Percentiles rank a stretch among this genome's conserved stretches.
Evolutionary conservation across 2,797 vertebrate genomes (phyloP).

Genomic region (Acipenser ruthenus): DNA sequence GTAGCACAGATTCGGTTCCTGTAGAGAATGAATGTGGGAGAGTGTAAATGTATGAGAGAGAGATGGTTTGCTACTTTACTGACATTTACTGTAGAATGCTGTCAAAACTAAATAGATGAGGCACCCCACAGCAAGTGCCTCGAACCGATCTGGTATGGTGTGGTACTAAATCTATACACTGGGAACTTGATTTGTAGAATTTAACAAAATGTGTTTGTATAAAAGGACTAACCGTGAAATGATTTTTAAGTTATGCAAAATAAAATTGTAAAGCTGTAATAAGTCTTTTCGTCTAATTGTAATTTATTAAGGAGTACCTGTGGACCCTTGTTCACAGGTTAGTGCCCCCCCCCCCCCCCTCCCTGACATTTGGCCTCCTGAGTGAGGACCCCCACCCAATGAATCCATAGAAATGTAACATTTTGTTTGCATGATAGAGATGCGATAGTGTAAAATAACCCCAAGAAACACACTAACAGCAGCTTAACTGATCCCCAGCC

Average conservation of each 20-base stretch:
- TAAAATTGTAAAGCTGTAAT: constrained; percentile 43
- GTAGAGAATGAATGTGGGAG: constrained; percentile 3
- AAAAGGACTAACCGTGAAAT: constrained; percentile 74
- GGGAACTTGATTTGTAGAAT: constrained; percentile 79
- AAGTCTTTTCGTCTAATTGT: no score
- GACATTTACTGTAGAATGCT: constrained; percentile 18
- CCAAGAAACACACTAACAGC: no score
- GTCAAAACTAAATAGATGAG: constrained; percentile 16
- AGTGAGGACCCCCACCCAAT: no score
- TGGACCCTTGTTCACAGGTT: no score
- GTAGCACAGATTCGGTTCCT: no score
- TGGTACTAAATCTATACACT: constrained; percentile 82
- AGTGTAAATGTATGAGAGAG: background rate
- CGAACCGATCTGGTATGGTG: constrained; percentile 24
- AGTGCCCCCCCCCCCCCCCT: no score
- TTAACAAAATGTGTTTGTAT: constrained; percentile 66
- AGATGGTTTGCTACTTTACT: constrained; percentile 10
- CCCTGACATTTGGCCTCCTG: no score
- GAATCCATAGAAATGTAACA: no score
- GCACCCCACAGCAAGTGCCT: constrained; percentile 7
- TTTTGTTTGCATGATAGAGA: no score
- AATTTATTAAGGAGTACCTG: no score
- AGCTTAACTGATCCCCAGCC: no score
- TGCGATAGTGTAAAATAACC: no score
- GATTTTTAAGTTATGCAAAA: constrained; percentile 74